These are phyloP conservation scores for Echinops telfairi DNA, from an alignment of 2,113 vertebrate species.

Conservation along the genomic window DNA sequence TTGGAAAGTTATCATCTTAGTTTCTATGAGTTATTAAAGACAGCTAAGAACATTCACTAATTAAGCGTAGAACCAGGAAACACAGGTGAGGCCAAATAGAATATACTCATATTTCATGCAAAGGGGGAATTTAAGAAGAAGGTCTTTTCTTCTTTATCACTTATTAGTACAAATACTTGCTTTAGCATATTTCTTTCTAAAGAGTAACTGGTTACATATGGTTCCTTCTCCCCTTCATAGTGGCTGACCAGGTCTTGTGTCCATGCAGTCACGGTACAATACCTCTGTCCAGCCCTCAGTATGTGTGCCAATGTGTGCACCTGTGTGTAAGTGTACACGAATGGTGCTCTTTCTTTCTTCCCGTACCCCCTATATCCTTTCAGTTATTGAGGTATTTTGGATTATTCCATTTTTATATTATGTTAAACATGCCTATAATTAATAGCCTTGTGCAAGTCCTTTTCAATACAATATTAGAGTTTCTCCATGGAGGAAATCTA, in stretches of 20 bases:
- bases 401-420: background rate
- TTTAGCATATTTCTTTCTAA: background rate
- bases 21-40: background rate
- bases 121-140: background rate
- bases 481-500: background rate
- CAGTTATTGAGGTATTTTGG: too few relatives aligned
- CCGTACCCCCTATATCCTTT: background rate
- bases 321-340: background rate
- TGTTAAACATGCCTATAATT: background rate
- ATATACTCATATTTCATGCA: background rate
- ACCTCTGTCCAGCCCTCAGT: background rate
- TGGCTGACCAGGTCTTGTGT: background rate
- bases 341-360: background rate
- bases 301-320: background rate
- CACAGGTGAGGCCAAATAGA: too few relatives aligned
- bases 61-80: background rate
- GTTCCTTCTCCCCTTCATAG: background rate
- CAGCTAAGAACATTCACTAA: background rate
- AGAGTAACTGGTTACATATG: background rate
- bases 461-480: background rate
- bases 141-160: background rate
- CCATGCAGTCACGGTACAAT: background rate
- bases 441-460: background rate
- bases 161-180: background rate
- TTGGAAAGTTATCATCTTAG: background rate